Evolutionary conservation across 64 coral and sea anemone species (phyloP).

Genomic region (Trachythela sp.): DNA sequence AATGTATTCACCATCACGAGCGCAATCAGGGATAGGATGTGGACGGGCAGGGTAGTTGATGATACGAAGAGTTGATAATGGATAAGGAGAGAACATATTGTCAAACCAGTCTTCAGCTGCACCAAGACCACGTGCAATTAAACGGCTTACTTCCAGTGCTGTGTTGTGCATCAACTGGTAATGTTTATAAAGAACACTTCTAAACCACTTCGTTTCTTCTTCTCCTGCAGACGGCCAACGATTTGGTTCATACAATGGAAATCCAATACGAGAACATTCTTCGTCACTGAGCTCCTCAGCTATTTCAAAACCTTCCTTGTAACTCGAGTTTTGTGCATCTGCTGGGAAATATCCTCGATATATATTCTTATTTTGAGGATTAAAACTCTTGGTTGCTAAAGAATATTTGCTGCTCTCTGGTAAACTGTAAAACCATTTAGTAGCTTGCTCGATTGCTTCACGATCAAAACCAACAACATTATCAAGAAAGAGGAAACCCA

Average conservation of each 20-base stretch:
- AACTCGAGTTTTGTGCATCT: conserved; percentile 38
- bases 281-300: not conserved
- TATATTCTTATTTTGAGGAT: conserved; percentile 39
- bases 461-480: not conserved
- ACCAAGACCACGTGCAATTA: conserved; percentile 54
- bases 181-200: conserved; percentile 21
- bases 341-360: conserved; percentile 50
- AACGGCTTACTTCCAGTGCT: conserved; percentile 38
- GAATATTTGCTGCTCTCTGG: conserved; percentile 9
- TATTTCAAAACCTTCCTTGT: conserved; percentile 45
- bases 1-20: conserved; percentile 47
- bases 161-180: conserved; percentile 44
- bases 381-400: conserved; percentile 32
- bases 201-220: conserved; percentile 35
- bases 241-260: conserved; percentile 43
- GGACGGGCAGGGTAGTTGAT: conserved; percentile 46
- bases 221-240: conserved; percentile 32
- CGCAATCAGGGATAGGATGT: not conserved
- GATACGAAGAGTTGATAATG: conserved; percentile 46
- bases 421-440: conserved; percentile 30
- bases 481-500: conserved; percentile 31
- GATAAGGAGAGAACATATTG: conserved; percentile 35
- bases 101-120: conserved; percentile 44
- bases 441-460: not conserved
- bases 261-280: conserved; percentile 31